These are phyloP conservation scores for Metellina segmentata DNA, from an alignment of 2,888 invertebrate genomes.

Conservation along the genomic window DNA sequence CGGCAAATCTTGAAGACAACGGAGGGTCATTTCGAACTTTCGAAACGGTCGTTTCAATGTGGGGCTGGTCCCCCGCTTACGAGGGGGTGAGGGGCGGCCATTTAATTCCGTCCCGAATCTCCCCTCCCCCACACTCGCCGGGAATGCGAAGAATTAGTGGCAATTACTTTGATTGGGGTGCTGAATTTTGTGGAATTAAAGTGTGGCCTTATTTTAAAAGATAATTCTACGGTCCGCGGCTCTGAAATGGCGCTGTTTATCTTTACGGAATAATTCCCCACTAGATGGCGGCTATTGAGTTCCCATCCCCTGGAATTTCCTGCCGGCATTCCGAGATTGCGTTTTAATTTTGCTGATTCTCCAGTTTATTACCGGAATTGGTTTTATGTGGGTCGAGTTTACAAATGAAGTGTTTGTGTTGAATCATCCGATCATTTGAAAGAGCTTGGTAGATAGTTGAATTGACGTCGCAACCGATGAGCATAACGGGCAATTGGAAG, in stretches of 20 bases:
- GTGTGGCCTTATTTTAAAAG: slow-evolving; percentile 12
- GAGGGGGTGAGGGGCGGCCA: too few species aligned
- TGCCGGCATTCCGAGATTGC: neutral
- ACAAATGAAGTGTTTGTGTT: too few species aligned
- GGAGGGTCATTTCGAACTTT: too few species aligned
- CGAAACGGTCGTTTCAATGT: too few species aligned
- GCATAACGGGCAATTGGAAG: too few species aligned
- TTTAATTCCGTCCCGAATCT: too few species aligned
- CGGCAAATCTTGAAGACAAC: too few species aligned
- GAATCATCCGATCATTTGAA: too few species aligned
- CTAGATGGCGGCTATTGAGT: neutral
- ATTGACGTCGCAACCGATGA: too few species aligned
- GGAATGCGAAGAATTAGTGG: slow-evolving; percentile 8
- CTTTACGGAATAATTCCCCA: neutral
- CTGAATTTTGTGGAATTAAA: neutral
- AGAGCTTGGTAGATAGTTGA: too few species aligned
- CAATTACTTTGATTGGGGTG: slow-evolving; percentile 12
- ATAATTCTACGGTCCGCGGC: neutral
- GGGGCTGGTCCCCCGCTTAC: too few species aligned
- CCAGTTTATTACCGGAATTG: neutral
- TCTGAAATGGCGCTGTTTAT: neutral
- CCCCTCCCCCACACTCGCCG: neutral
- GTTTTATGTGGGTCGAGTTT: neutral
- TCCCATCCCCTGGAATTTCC: neutral
- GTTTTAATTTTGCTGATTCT: neutral